Percentiles rank a stretch among this genome's conserved stretches.
These are phyloP conservation scores for Druon quercuslanigerum DNA, from an alignment of 1,140 invertebrate genomes.

Conservation along the genomic window DNA sequence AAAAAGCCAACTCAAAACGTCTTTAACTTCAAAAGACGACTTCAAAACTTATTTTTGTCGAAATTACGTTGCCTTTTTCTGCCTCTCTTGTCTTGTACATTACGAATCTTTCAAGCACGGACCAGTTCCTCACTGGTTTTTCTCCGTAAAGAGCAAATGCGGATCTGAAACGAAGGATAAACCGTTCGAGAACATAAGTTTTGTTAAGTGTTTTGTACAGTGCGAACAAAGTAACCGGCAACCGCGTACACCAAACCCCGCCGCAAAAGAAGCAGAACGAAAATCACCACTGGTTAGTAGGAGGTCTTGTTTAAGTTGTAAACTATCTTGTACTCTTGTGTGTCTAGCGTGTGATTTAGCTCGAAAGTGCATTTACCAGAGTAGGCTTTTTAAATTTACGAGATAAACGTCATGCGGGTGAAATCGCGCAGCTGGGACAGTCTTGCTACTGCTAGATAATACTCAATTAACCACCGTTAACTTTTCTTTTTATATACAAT, in stretches of 20 bases:
- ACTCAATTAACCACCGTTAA: background rate
- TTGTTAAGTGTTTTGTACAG: constrained; percentile 44
- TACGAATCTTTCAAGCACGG: constrained; percentile 74
- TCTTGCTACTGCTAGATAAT: background rate
- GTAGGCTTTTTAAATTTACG: constrained; percentile 17
- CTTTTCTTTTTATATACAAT: constrained; percentile 1
- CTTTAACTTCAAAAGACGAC: background rate
- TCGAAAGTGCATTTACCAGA: constrained; percentile 12
- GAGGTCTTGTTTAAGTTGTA: constrained; percentile 35
- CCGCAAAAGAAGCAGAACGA: constrained; percentile 66
- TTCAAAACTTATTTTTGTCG: background rate
- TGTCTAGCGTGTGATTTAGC: constrained; percentile 23
- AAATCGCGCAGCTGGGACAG: constrained; percentile 20
- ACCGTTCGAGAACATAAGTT: constrained; percentile 50
- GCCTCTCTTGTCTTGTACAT: constrained; percentile 47
- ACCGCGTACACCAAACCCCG: constrained; percentile 76
- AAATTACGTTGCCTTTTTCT: background rate
- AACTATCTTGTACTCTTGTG: constrained; percentile 25
- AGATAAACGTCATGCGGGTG: constrained; percentile 18
- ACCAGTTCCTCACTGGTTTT: constrained; percentile 48
- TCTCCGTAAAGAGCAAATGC: constrained; percentile 46
- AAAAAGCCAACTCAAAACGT: background rate
- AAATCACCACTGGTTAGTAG: constrained; percentile 68
- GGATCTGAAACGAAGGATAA: constrained; percentile 64
- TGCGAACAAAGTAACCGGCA: constrained; percentile 72